A percentile compares a stretch with the other conserved stretches of the same genome.
Evolutionary conservation across 2,888 invertebrate genomes (phyloP).

Genomic region (Hydropsyche betteni): DNA sequence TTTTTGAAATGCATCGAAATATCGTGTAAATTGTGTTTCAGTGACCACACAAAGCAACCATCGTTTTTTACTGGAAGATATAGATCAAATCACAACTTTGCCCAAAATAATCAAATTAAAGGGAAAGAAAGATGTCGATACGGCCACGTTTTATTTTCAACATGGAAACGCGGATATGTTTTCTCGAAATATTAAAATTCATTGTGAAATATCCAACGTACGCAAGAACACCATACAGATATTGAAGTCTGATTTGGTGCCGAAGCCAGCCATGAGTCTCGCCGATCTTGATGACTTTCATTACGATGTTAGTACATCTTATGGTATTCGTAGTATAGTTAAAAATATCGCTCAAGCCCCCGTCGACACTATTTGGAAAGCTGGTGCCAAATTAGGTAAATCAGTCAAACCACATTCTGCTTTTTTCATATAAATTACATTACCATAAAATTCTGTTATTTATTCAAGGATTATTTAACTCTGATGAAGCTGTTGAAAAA

Average conservation of each 20-base stretch:
- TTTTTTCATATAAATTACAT: too few species aligned
- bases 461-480: conserved; percentile 51
- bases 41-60: conserved; percentile 39
- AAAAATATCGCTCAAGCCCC: conserved; percentile 71
- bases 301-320: conserved; percentile 73
- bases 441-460: neutral
- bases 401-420: neutral
- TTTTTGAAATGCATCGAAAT: too few species aligned
- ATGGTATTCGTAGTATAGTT: conserved; percentile 59
- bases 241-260: conserved; percentile 70
- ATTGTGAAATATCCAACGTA: conserved; percentile 72
- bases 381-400: conserved; percentile 78
- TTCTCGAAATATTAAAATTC: conserved; percentile 69
- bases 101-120: conserved; percentile 64
- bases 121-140: conserved; percentile 66
- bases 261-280: conserved; percentile 84
- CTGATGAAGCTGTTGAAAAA: conserved; percentile 72
- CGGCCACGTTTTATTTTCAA: conserved; percentile 87
- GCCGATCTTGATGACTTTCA: conserved; percentile 83
- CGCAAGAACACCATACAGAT: conserved; percentile 79
- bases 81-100: conserved; percentile 60
- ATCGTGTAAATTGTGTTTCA: conserved; percentile 11
- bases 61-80: conserved; percentile 57
- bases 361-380: conserved; percentile 83
- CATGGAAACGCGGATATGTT: conserved; percentile 86